A percentile compares a stretch with the other conserved stretches of the same genome.
These are phyloP conservation scores for Chlorospingus semifuscus DNA, from an alignment of 2,797 vertebrate species.

Conservation along the genomic window DNA sequence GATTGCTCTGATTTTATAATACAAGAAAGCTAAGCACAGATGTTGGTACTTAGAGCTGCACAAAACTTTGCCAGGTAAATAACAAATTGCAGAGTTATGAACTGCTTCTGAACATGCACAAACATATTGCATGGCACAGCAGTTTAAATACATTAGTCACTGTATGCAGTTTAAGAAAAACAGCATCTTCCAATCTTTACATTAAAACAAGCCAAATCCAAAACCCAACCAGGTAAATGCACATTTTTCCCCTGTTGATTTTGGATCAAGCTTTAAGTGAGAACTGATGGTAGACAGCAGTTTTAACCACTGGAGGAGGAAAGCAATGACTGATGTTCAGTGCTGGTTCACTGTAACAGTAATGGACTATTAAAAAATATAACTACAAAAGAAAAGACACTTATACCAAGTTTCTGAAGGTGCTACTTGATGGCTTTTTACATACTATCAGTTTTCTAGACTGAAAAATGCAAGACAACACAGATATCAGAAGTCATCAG, in stretches of 20 bases:
- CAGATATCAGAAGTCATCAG: background rate
- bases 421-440: background rate
- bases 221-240: background rate
- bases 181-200: background rate
- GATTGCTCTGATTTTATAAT: background rate
- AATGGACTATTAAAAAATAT: background rate
- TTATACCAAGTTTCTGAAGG: background rate
- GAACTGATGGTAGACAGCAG: background rate
- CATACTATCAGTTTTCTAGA: background rate
- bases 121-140: background rate
- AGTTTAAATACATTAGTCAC: background rate
- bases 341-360: background rate
- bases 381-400: background rate
- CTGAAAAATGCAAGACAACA: background rate
- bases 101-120: background rate
- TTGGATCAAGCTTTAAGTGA: conserved; percentile 17
- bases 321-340: background rate
- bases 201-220: background rate
- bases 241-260: background rate
- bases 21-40: background rate
- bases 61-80: conserved; percentile 23
- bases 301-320: background rate
- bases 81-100: background rate
- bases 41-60: background rate
- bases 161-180: background rate